Percentiles rank a stretch among this genome's conserved stretches.
Conservation (phyloP, 2,113 vertebrate genomes). For the Proterorhinus semilunaris region DNA sequence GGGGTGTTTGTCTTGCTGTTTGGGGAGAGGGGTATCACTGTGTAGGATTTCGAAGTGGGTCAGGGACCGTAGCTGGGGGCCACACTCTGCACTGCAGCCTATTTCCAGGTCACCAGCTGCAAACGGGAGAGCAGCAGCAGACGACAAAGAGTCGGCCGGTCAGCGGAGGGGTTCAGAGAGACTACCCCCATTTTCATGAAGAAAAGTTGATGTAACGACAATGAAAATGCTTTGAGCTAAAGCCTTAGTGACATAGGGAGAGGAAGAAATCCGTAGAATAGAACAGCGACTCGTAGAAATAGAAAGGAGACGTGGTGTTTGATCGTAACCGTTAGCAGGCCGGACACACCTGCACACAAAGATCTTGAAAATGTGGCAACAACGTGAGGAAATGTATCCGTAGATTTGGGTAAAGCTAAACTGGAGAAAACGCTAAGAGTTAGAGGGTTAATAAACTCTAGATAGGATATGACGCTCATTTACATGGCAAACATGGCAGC, state of each 20-base stretch:
- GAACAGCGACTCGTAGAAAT: not conserved
- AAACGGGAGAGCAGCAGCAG: not conserved
- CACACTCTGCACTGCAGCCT: not conserved
- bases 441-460: no score
- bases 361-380: no score
- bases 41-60: not conserved
- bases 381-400: no score
- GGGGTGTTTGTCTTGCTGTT: not conserved
- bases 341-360: not conserved
- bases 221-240: no score
- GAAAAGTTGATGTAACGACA: no score
- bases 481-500: no score
- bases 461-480: no score
- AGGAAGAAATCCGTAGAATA: no score
- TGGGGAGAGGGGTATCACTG: not conserved
- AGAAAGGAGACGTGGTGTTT: not conserved
- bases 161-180: not conserved
- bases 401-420: no score
- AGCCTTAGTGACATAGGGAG: no score
- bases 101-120: slow-evolving; percentile 9
- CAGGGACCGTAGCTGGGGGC: slow-evolving; percentile 3
- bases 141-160: not conserved
- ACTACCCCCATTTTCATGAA: not conserved
- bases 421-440: no score
- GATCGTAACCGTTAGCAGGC: not conserved